phyloP scores from a whole-genome alignment of 2,113 vertebrate genomes.

The Ivindomyrus marchei region DNA sequence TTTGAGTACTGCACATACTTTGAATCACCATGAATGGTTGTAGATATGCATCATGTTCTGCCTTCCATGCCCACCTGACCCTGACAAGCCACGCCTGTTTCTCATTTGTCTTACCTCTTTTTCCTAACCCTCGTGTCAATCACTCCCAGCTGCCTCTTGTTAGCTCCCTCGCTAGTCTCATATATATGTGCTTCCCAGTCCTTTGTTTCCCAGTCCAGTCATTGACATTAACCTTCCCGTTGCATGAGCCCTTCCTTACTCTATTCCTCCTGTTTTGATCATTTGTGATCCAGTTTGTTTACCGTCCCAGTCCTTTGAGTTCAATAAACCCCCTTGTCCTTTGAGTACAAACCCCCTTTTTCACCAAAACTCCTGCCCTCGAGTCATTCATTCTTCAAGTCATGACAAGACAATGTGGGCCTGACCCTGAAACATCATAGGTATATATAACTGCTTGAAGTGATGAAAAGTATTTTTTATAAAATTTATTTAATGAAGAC shows the following conservation, averaged over 20 bases:
- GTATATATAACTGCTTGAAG: not conserved
- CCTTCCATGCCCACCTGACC: not conserved
- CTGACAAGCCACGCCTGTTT: not conserved
- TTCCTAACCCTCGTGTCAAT: not conserved
- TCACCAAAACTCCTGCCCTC: not conserved
- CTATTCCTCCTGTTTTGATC: not conserved
- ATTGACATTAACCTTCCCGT: not conserved
- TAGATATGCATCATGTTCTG: not conserved
- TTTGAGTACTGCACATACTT: not conserved
- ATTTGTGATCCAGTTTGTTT: not conserved
- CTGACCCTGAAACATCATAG: not conserved
- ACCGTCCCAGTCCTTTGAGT: not conserved
- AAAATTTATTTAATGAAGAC: not conserved
- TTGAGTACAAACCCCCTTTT: not conserved
- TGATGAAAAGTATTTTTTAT: not conserved
- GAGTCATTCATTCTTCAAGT: not conserved
- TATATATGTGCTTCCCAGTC: not conserved
- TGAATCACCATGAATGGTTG: not conserved
- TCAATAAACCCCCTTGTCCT: not conserved
- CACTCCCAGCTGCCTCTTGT: not conserved
- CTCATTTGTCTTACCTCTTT: not conserved
- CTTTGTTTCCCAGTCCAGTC: not conserved
- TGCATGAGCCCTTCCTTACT: not conserved
- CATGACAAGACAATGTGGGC: not conserved
- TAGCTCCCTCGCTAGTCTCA: not conserved